Evolutionary conservation across 2,113 vertebrate genomes (phyloP).

Genomic region (Cebidichthys violaceus): DNA sequence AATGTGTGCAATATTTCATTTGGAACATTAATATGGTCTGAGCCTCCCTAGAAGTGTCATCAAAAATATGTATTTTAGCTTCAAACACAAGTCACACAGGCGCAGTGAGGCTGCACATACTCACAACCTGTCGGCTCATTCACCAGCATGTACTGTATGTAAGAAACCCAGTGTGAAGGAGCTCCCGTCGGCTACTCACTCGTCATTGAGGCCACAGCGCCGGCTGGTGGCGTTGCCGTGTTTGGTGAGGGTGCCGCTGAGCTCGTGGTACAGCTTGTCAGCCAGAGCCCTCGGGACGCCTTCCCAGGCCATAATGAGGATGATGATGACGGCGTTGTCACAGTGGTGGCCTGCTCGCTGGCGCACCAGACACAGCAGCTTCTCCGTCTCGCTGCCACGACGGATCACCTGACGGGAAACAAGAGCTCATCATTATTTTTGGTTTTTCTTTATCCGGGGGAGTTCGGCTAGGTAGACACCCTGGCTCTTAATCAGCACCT

Average conservation of each 20-base stretch:
- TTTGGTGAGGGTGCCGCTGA: conserved; percentile 91
- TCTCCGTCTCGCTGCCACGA: conserved; percentile 91
- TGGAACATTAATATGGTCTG: background rate
- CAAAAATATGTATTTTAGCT: background rate
- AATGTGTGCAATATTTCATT: conserved; percentile 1
- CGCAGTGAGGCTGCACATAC: background rate
- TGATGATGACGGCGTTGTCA: conserved; percentile 93
- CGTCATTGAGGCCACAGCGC: conserved; percentile 97
- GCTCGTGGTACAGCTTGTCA: conserved; percentile 92
- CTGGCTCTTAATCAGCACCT: background rate
- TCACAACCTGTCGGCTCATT: background rate
- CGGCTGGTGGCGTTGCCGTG: conserved; percentile 96
- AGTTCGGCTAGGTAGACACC: background rate
- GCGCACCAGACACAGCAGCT: conserved; percentile 93
- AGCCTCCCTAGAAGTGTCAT: background rate
- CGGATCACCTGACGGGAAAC: conserved; percentile 90
- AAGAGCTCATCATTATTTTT: conserved; percentile 13
- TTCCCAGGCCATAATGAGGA: conserved; percentile 98
- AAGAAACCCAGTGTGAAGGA: background rate
- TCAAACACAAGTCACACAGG: background rate
- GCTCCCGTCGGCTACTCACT: conserved; percentile 83
- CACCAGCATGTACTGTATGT: background rate
- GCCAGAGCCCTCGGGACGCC: conserved; percentile 91
- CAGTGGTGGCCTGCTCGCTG: conserved; percentile 95
- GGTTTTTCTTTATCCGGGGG: background rate